Evolutionary conservation across 2,888 invertebrate genomes (phyloP).

Genomic region (Pseudoips prasinana): DNA sequence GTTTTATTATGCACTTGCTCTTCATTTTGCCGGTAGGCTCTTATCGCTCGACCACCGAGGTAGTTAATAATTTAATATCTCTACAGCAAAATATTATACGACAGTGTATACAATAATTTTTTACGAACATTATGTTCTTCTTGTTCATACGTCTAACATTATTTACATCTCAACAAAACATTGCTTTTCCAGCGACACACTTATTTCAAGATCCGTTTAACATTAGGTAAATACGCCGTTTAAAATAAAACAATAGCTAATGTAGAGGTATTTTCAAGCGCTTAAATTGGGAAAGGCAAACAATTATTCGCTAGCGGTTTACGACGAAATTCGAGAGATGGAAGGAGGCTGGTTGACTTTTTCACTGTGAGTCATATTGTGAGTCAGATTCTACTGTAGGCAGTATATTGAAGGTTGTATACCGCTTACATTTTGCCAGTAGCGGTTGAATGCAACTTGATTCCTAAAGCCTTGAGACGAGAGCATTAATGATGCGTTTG

Average conservation of each 20-base stretch:
- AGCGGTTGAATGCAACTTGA: slow-evolving; percentile 35
- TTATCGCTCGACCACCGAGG: too few species aligned
- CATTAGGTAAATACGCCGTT: not conserved
- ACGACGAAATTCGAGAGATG: slow-evolving; percentile 28
- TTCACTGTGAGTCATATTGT: slow-evolving; percentile 46
- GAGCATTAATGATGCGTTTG: not conserved
- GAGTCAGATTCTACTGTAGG: slow-evolving; percentile 31
- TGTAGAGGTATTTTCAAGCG: slow-evolving; percentile 1
- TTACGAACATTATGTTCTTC: too few species aligned
- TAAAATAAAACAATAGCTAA: slow-evolving; percentile 6
- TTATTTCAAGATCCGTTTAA: not conserved
- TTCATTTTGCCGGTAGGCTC: too few species aligned
- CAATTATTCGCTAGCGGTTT: slow-evolving; percentile 23
- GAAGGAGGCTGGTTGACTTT: slow-evolving; percentile 39
- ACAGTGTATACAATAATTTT: too few species aligned
- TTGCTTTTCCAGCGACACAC: too few species aligned
- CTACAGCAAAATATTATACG: too few species aligned
- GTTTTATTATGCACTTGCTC: too few species aligned
- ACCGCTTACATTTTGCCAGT: slow-evolving; percentile 10
- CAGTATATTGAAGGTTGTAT: slow-evolving; percentile 13
- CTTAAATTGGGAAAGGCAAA: slow-evolving; percentile 15
- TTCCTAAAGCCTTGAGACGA: slow-evolving; percentile 48
- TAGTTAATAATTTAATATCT: too few species aligned
- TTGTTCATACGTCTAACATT: too few species aligned
- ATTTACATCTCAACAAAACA: too few species aligned